Conservation (phyloP, 2,888 invertebrate species). For the Drosophila paramelanica region DNA sequence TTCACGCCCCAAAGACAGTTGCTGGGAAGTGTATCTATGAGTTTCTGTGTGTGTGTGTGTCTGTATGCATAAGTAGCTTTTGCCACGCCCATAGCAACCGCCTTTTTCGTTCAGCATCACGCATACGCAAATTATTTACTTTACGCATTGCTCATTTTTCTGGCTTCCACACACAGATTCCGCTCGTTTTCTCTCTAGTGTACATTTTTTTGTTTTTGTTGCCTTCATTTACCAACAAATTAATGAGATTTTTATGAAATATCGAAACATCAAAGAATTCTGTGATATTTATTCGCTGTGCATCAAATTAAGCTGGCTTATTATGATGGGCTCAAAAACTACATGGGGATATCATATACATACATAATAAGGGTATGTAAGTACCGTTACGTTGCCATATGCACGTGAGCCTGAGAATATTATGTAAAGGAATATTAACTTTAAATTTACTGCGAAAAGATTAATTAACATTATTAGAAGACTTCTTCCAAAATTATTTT, state of each 20-base stretch:
- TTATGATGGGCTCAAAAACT: slow-evolving; percentile 46
- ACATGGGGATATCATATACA: slow-evolving; percentile 24
- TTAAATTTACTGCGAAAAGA: too few species aligned
- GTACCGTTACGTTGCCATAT: too few species aligned
- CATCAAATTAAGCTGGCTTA: slow-evolving; percentile 68
- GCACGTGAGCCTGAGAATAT: too few species aligned
- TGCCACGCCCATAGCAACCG: slow-evolving; percentile 39
- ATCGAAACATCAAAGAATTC: slow-evolving; percentile 58
- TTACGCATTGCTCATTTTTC: slow-evolving; percentile 35
- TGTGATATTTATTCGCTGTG: slow-evolving; percentile 21
- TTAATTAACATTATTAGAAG: too few species aligned
- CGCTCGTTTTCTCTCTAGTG: slow-evolving; percentile 1
- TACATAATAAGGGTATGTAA: neutral
- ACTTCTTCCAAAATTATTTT: too few species aligned
- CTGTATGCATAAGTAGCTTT: slow-evolving; percentile 33
- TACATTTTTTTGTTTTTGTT: slow-evolving; percentile 6
- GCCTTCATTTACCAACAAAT: slow-evolving; percentile 46
- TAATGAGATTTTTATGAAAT: slow-evolving; percentile 67
- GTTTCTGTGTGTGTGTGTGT: neutral
- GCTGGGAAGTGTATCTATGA: slow-evolving; percentile 9
- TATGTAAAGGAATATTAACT: too few species aligned
- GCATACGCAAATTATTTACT: slow-evolving; percentile 50
- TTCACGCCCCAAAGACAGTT: slow-evolving; percentile 23
- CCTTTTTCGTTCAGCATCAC: slow-evolving; percentile 2
- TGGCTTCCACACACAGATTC: slow-evolving; percentile 21